These are phyloP conservation scores for Papilio glaucus DNA, from an alignment of 1,140 invertebrate species.

Conservation along the genomic window DNA sequence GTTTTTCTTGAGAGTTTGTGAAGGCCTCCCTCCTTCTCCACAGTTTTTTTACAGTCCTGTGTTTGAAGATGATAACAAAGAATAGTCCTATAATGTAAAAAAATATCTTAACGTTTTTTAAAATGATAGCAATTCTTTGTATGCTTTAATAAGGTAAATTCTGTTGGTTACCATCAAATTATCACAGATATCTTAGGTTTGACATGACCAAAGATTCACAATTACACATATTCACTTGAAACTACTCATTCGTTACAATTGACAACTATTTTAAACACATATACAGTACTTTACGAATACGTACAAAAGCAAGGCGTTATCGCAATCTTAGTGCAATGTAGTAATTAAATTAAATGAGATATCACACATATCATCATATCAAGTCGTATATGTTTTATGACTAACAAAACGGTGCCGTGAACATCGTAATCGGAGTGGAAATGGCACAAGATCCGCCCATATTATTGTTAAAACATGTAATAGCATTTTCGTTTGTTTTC, in stretches of 20 bases:
- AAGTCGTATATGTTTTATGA: conserved; percentile 5
- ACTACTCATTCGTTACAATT: neutral
- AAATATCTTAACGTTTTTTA: too few species aligned
- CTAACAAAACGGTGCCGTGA: neutral
- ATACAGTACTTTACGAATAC: neutral
- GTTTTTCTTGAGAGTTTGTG: too few species aligned
- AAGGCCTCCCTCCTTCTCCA: too few species aligned
- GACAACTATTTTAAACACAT: neutral
- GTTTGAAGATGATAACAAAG: too few species aligned
- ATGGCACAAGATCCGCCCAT: neutral
- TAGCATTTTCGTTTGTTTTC: neutral
- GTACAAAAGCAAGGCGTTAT: neutral
- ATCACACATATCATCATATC: too few species aligned
- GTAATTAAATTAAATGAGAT: neutral
- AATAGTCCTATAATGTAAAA: too few species aligned
- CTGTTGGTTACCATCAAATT: too few species aligned
- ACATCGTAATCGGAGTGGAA: conserved; percentile 9
- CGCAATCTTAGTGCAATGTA: neutral
- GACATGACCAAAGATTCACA: too few species aligned
- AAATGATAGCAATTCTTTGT: too few species aligned
- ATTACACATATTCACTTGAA: neutral
- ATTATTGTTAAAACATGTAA: conserved; percentile 1
- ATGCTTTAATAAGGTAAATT: too few species aligned
- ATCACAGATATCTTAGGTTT: too few species aligned
- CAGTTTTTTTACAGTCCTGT: too few species aligned